A percentile compares a stretch with the other conserved stretches of the same genome.
phyloP scores from a whole-genome alignment of 2,888 invertebrate species.

The Nemotelus nigrinus region DNA sequence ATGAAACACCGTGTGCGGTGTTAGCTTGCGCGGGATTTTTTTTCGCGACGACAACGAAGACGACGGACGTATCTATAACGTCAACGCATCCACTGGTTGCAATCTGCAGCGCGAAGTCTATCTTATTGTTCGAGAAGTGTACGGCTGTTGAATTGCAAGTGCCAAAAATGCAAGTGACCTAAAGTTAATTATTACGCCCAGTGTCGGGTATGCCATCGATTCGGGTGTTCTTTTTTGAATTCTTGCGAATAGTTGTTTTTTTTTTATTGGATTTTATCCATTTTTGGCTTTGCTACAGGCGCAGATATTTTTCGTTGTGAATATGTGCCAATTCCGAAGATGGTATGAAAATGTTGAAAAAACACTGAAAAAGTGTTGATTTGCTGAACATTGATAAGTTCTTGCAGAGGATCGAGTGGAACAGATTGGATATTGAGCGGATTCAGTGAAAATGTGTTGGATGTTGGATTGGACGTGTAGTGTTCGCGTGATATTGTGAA shows the following conservation, averaged over 20 bases:
- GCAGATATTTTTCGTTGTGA: neutral
- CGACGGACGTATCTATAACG: slow-evolving; percentile 27
- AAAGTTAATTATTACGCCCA: neutral
- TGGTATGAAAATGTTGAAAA: slow-evolving; percentile 6
- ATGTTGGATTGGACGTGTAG: neutral
- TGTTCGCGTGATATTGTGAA: too few species aligned
- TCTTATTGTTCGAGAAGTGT: slow-evolving; percentile 8
- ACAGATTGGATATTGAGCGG: neutral
- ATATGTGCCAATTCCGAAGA: neutral
- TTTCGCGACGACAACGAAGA: neutral
- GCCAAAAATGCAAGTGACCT: neutral
- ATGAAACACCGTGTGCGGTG: slow-evolving; percentile 46
- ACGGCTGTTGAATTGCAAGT: slow-evolving; percentile 16
- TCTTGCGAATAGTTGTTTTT: too few species aligned
- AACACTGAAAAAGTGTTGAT: neutral
- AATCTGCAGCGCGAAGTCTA: neutral
- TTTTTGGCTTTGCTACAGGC: neutral
- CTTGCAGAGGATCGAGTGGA: neutral
- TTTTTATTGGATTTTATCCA: neutral
- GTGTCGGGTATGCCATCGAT: neutral
- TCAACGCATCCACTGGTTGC: slow-evolving; percentile 9
- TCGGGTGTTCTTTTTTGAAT: too few species aligned
- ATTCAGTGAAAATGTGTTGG: slow-evolving; percentile 5
- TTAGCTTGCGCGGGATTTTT: slow-evolving; percentile 40
- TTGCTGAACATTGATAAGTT: neutral